These are phyloP conservation scores for Leptinotarsa rubiginosa DNA, from an alignment of 2,888 invertebrate species.

Conservation along the genomic window DNA sequence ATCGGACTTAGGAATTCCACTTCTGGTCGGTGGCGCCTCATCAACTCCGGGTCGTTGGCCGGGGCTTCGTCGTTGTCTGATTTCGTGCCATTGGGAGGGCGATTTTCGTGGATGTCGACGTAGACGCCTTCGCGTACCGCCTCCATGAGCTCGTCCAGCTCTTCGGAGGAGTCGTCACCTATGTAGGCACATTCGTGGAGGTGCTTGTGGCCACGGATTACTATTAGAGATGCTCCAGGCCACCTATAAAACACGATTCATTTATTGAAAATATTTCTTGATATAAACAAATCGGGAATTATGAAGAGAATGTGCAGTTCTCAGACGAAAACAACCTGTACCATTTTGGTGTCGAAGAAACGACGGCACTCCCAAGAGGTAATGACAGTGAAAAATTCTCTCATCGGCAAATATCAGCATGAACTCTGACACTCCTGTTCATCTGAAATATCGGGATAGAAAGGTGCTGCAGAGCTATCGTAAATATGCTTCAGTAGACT, in stretches of 20 bases:
- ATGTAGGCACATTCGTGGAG: constrained; percentile 84
- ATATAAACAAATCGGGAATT: no score
- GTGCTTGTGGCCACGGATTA: constrained; percentile 82
- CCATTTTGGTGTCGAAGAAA: no score
- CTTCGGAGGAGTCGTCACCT: constrained; percentile 83
- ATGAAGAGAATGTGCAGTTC: no score
- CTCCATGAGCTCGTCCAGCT: constrained; percentile 72
- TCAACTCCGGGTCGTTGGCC: constrained; percentile 73
- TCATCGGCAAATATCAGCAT: no score
- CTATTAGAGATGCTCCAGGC: constrained; percentile 81
- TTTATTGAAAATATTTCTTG: no score
- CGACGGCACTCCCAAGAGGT: no score
- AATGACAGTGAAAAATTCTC: no score
- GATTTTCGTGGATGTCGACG: constrained; percentile 55
- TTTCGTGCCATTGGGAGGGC: constrained; percentile 51
- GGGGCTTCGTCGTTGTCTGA: constrained; percentile 66
- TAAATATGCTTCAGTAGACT: no score
- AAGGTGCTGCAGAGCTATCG: no score
- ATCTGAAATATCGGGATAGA: no score
- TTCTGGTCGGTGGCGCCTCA: constrained; percentile 74
- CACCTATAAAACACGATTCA: constrained; percentile 68
- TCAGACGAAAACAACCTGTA: no score
- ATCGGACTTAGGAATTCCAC: constrained; percentile 73
- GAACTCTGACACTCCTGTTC: no score
- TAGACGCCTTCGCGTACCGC: constrained; percentile 56